Conservation (phyloP, 2,797 vertebrate species). For the Sardinella longiceps region DNA sequence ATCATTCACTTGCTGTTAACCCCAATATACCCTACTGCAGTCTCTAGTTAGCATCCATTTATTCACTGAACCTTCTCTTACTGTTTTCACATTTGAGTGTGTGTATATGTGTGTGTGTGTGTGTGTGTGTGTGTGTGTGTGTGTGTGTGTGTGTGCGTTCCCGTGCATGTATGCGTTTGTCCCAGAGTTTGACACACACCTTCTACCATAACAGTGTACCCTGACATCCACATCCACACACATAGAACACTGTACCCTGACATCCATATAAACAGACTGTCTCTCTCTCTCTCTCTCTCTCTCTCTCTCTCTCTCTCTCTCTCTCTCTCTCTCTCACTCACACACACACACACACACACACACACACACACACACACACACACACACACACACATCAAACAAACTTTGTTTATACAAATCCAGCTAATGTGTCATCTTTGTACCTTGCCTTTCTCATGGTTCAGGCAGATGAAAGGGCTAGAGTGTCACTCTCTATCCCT, state of each 20-base stretch:
- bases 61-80: background rate
- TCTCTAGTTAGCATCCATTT: background rate
- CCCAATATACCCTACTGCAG: background rate
- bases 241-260: too few relatives aligned
- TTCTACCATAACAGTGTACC: background rate
- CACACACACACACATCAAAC: conserved; percentile 11
- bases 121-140: conserved; percentile 31
- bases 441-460: background rate
- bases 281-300: too few relatives aligned
- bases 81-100: background rate
- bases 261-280: too few relatives aligned
- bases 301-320: background rate
- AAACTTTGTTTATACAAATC: conserved; percentile 9
- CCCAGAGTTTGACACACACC: background rate
- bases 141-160: background rate
- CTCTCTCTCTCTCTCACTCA: background rate
- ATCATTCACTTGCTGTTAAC: background rate
- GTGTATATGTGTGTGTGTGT: conserved; percentile 21
- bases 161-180: too few relatives aligned
- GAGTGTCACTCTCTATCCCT: background rate
- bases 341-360: background rate
- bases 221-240: too few relatives aligned
- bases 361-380: background rate
- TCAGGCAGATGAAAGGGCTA: background rate
- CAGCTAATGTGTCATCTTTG: background rate